Evolutionary conservation across 2,113 vertebrate species (phyloP), one percentile per base, ranked within the genome.

Genomic region (Channa maculata): DNA sequence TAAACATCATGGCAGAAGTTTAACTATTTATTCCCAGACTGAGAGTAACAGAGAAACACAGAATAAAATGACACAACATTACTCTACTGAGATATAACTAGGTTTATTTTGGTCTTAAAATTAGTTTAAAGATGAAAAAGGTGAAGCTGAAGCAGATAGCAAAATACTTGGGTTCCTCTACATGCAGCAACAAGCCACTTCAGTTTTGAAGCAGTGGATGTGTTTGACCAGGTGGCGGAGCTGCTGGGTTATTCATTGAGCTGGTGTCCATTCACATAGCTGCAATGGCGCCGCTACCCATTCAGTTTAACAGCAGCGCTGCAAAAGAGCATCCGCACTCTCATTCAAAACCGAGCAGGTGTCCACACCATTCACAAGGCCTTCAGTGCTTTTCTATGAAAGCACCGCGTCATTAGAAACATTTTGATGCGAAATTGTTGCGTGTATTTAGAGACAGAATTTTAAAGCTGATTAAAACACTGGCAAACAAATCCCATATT

Each of bases 231-330:
- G 15, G 8, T 4, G 77, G 69, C 14, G 81, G 74, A 2, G 80
- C 84, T 72, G 48, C 13, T 41, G 77, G 78, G 78, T 63, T 37
- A 5, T 15, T 12, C 14, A 13, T n/a, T 4, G 0, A 15, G 37
- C 24, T 24, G 15, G 12, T 39, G 6, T 24, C 70, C 83, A 85
- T 92, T 92, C 89, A 89, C 71, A 84, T 2, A 60, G 71, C 70
- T 44, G 81, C 69, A 45, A 3, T 5, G 2, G 53, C 2, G 43
- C 68, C 45, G 55, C 46, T 2, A 0, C 57, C 79, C 90, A 86
- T 90, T 91, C 87, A 88, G 24, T 72, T 75, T 48, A 69, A 66
- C 49, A 11, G 53, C 71, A 46, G 55, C 36, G 0, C 70, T 61
- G 69, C 33, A 60, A 39, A 61, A 45, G 12, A 69, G 33, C 36